A percentile compares a stretch with the other conserved stretches of the same genome.
Evolutionary conservation across 1,140 invertebrate species (phyloP).

Genomic region (Ericerus pela): DNA sequence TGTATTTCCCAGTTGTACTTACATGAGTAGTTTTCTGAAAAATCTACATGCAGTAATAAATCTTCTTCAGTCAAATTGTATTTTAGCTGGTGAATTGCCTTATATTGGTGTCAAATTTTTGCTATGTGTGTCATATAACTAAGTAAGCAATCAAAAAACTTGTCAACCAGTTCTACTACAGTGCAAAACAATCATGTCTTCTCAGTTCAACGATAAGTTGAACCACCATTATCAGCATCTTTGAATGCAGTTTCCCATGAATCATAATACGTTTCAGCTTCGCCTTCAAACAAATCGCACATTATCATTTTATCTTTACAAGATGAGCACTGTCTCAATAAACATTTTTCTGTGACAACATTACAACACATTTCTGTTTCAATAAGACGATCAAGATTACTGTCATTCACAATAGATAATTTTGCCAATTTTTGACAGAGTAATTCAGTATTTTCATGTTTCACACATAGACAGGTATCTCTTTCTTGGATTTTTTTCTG

Average conservation of each 20-base stretch:
- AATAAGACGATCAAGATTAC: conserved; percentile 15
- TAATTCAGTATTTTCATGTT: conserved; percentile 17
- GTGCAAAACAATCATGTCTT: conserved; percentile 13
- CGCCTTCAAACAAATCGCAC: conserved; percentile 6
- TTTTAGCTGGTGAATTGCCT: conserved; percentile 23
- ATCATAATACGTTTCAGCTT: background rate
- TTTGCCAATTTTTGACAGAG: background rate
- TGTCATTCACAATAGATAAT: conserved; percentile 18
- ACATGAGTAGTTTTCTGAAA: conserved; percentile 29
- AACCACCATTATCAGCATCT: conserved; percentile 6
- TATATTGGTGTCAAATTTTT: conserved; percentile 25
- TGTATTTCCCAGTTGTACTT: conserved; percentile 29
- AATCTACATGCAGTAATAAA: conserved; percentile 28
- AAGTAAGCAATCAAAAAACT: conserved; percentile 14
- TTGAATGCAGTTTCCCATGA: conserved; percentile 1
- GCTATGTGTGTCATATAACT: conserved; percentile 22
- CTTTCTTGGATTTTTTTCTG: conserved; percentile 15
- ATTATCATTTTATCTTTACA: conserved; percentile 17
- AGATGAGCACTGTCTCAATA: conserved; percentile 17
- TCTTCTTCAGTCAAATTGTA: conserved; percentile 25
- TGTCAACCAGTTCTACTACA: conserved; percentile 20
- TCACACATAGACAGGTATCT: conserved; percentile 20
- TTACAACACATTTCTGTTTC: conserved; percentile 19
- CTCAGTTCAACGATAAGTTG: background rate
- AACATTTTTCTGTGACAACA: conserved; percentile 20